Percentiles rank a stretch among this genome's conserved stretches.
These are phyloP conservation scores for Naso thynnoides DNA, from an alignment of 2,797 vertebrate genomes.

Conservation along the genomic window DNA sequence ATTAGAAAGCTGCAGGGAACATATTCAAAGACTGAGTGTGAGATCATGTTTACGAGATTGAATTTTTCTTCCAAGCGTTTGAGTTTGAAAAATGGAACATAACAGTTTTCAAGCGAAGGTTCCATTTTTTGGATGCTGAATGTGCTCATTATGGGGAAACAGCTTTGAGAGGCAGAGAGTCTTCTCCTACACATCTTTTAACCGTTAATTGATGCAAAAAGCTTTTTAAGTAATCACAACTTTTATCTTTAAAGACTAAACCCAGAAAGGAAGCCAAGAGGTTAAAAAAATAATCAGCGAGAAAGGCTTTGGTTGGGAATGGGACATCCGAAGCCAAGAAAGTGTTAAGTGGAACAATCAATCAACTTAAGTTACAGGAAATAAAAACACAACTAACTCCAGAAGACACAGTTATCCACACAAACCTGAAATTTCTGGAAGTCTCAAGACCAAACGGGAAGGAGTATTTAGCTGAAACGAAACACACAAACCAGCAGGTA, in stretches of 20 bases:
- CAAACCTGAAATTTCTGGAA: neutral
- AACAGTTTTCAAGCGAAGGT: neutral
- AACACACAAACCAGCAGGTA: neutral
- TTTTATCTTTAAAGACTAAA: neutral
- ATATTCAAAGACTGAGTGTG: neutral
- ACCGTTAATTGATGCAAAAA: conserved; percentile 18
- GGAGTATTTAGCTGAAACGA: neutral
- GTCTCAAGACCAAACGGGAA: neutral
- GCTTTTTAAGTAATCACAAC: conserved; percentile 2
- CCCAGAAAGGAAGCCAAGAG: neutral
- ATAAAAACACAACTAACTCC: neutral
- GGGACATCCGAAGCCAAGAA: neutral
- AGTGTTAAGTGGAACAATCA: neutral
- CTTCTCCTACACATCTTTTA: conserved; percentile 1
- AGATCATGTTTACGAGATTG: conserved; percentile 2
- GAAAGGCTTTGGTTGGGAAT: neutral
- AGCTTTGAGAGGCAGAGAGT: conserved; percentile 9
- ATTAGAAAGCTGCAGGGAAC: conserved; percentile 19
- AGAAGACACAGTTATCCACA: neutral
- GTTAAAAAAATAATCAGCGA: neutral
- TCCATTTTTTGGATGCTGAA: neutral
- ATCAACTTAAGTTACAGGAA: conserved; percentile 6
- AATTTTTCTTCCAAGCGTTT: neutral
- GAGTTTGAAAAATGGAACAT: neutral
- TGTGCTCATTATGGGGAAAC: neutral